Base-by-base conservation (phyloP, 2,888 invertebrate species). In the Tiliacea aurago region DNA sequence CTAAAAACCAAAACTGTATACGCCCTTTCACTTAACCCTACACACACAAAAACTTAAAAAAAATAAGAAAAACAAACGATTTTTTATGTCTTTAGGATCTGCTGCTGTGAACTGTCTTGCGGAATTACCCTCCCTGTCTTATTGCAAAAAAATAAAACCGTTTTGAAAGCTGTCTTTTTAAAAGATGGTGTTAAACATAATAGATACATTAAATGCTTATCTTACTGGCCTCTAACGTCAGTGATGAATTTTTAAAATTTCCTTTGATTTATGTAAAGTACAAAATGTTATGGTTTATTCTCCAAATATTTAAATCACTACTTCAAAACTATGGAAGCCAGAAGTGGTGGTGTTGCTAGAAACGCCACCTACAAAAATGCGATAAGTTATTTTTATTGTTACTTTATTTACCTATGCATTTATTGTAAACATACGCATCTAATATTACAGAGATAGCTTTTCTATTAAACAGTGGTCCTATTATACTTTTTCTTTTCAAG, bases 321-420 rank as follows among this genome's bases (percentile, higher is more conserved):
- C 93, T 63, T 90, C 93, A 91, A 95, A 93, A 90, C 94, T 95
- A 95, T 96, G 95, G 95, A 96, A 96, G 95, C 95, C 96, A 94
- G 95, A 94, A 92, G 83, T 91, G 92, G 91, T 90, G 91, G 90
- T 85, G 89, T 87, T 89, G 87, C 92, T 91, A 85, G 70, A 92
- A 87, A 90, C 91, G 78, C 84, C 91, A 91, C 87, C 93, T 88
- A 91, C 91, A 89, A 92, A 91, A 91, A 92, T 90, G 93, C 92
- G 90, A 89, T 81, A 90, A 87, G 72, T 76, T 86, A 78, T 80
- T 84, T 80, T 78, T 85, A 82, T 81, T 80, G 70, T 82, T 87
- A 85, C 20, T 83, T 84, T 66, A 78, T 81, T 83, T 58, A 73
- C 83, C 85, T 92, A 90, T 88, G 88, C 88, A 87, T 89, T 80